Percentiles rank a stretch among this genome's conserved stretches.
These are phyloP conservation scores for Drosophila affinis DNA, from an alignment of 2,888 invertebrate genomes.

Conservation along the genomic window DNA sequence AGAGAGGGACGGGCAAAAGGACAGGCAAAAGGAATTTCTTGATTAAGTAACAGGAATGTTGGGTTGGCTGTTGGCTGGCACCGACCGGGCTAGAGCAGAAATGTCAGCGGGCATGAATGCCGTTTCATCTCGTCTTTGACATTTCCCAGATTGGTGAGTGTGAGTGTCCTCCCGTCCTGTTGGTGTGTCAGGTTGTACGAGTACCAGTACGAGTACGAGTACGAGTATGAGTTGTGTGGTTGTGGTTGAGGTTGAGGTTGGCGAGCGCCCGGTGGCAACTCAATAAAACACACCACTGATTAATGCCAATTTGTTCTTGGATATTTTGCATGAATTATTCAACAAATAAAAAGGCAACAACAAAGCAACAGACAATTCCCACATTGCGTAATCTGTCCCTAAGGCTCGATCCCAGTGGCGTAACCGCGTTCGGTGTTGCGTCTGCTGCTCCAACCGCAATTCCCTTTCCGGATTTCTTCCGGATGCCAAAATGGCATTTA, in stretches of 20 bases:
- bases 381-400: constrained; percentile 24
- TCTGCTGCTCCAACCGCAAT: neutral
- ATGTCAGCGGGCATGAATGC: constrained; percentile 48
- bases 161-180: neutral
- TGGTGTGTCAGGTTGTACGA: constrained; percentile 7
- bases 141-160: neutral
- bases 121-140: constrained; percentile 14
- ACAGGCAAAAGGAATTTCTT: constrained; percentile 67
- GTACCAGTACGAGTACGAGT: neutral
- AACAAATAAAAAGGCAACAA: constrained; percentile 56
- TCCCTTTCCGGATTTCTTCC: neutral
- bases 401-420: constrained; percentile 18
- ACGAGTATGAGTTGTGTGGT: constrained; percentile 7
- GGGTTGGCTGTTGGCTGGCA: constrained; percentile 23
- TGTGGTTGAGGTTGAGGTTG: constrained; percentile 14
- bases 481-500: constrained; percentile 53
- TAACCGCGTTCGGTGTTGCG: neutral
- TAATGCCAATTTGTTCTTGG: constrained; percentile 69
- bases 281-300: constrained; percentile 72
- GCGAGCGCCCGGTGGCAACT: constrained; percentile 24
- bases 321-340: constrained; percentile 70
- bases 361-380: constrained; percentile 29
- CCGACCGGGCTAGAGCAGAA: constrained; percentile 24
- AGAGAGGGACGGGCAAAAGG: neutral
- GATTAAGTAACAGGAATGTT: constrained; percentile 74